Evolutionary conservation across 2,797 vertebrate genomes (phyloP), one percentile per base, ranked within the genome.

Genomic region (Toxotes lorentzi): DNA sequence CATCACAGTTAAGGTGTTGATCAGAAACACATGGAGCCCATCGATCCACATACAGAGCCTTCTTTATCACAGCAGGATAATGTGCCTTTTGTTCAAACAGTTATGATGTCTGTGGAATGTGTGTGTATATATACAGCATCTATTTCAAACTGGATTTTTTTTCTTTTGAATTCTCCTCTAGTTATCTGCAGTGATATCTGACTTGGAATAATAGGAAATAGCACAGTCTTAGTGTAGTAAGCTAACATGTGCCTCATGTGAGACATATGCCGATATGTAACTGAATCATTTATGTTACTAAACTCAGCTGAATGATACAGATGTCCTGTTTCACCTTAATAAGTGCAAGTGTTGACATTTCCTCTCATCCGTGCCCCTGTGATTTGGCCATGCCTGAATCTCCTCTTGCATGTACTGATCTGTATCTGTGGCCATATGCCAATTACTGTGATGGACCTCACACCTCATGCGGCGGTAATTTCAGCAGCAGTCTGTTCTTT

Each of bases 1-100:
- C 78, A 81, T 84, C 58, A 17, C 61, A 79, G 74, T 53, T 12
- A 61, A 40, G 72, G 79, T 81, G 80, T 73, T 91, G 84, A 94
- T 91, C 85, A 87, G 79, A 92, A 89, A 89, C 89, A 92, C 87
- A 91, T 89, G 90, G 79, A 91, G 79, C 73, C 76, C 84, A 90
- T 86, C 92, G 92, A 92, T 93, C 85, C 30, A 78, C 77, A 81
- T 24, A 92, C 86, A 95, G 86, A 88, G 77, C 23, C 51, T 67
- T 81, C 75, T 86, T 89, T 92, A 91, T 92, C 53, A 32, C 67
- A 59, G 64, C 41, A 67, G 81, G 69, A 95, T 88, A 92, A 92
- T 81, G 66, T 50, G 60, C 53, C 90, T 89, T 90, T 92, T 94
- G 91, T 94, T 86, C 67, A 57, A 54, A 79, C 62, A 43, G 68